These are phyloP conservation scores for Phodopus roborovskii DNA, from an alignment of 2,113 vertebrate species.

Conservation along the genomic window DNA sequence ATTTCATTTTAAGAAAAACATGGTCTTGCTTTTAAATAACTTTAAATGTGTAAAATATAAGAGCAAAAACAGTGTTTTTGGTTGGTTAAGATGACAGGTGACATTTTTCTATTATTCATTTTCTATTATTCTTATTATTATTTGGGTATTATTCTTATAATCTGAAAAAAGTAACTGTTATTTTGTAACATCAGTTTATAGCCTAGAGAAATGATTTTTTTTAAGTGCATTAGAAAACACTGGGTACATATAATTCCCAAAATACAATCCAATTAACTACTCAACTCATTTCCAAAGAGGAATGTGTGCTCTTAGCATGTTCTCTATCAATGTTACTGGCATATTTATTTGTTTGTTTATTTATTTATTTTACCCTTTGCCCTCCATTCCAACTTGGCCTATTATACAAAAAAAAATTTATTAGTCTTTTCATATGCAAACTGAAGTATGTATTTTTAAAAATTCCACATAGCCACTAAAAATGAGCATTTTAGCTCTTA, in stretches of 20 bases:
- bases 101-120: too few relatives aligned
- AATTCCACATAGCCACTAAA: constrained; percentile 22
- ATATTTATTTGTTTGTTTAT: neutral
- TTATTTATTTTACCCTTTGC: neutral
- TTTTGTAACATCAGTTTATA: constrained; percentile 15
- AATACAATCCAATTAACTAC: constrained; percentile 8
- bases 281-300: neutral
- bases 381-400: constrained; percentile 5
- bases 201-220: neutral
- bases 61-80: neutral
- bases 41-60: constrained; percentile 27
- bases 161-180: constrained; percentile 6
- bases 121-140: too few relatives aligned
- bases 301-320: constrained; percentile 9
- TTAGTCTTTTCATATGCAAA: constrained; percentile 46
- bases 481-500: constrained; percentile 29
- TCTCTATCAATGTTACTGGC: constrained; percentile 9
- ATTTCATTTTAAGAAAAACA: constrained; percentile 11
- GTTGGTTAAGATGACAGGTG: neutral
- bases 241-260: neutral
- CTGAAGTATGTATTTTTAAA: neutral
- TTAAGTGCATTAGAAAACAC: neutral
- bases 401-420: neutral
- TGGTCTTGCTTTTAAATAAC: neutral
- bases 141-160: constrained; percentile 18